Base-by-base conservation (phyloP, 2,888 invertebrate species). In the Caenorhabditis imperialis region DNA sequence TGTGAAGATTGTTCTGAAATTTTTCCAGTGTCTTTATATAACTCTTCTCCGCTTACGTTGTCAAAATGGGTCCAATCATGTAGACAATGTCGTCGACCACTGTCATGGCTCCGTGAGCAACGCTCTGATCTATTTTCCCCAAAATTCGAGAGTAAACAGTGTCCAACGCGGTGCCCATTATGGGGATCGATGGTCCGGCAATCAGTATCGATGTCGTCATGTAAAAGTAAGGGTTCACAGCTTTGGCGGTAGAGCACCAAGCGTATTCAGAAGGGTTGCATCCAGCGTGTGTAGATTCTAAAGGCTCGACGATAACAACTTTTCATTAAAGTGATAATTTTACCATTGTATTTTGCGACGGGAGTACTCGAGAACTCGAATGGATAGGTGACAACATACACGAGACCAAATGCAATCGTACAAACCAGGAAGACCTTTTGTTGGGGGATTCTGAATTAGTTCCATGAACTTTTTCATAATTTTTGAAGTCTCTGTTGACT, bases 101-200 rank as follows among this genome's bases (percentile, higher is more conserved):
- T 1, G 63, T 58, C 53, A 78, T 74, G 23, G 61, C 73, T 20
- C 76, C 78, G 45, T 78, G 78, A 23, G 70, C 58, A 14, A 78
- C 55, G 18, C 57, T 71, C 53, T 81, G 81, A 54, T 81, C 77
- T 33, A 78, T 75, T 18, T 76, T 67, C n/a, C 77, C 79, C 23
- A 81, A 57, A 33, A 81, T 53, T 27, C 67, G 70, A 5, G 77
- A 77, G 47, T 77, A 77, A 23, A 77, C 69, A 0, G 77, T 74
- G 27, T 77, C 77, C n/a, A 77, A 50, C 42, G 70, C 48, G 12
- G 65, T 70, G 22, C 53, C 48, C 42, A 70, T 50, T 5, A 69
- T 44, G 0, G 77, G 77, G 12, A 71, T 58, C 4, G 55, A 50
- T n/a, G 57, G 50, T 16, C 58, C 55, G 1, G 50, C 35, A 18